phyloP scores from a whole-genome alignment of 2,888 invertebrate species.

The Acleris emargana region DNA sequence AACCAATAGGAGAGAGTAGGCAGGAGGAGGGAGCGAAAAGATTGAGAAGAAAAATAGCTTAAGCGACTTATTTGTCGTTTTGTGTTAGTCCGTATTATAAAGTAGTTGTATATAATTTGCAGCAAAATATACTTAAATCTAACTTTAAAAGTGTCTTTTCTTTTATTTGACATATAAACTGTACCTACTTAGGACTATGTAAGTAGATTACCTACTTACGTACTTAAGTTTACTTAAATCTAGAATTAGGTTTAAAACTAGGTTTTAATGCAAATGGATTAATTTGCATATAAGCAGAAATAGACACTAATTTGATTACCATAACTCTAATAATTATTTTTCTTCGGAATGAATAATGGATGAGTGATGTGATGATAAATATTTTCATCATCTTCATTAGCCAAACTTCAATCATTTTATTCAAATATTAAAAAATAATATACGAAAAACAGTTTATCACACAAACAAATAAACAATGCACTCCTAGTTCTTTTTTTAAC shows the following conservation, averaged over 20 bases:
- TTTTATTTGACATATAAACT: too few species aligned
- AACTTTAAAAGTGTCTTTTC: too few species aligned
- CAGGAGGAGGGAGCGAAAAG: not conserved
- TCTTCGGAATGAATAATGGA: not conserved
- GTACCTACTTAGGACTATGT: too few species aligned
- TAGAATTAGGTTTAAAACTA: not conserved
- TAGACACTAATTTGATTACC: not conserved
- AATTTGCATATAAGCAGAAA: not conserved
- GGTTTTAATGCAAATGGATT: not conserved
- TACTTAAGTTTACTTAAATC: not conserved
- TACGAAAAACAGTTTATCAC: too few species aligned
- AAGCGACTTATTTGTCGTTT: not conserved
- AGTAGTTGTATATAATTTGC: not conserved
- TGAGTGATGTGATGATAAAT: not conserved
- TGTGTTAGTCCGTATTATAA: too few species aligned
- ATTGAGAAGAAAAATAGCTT: not conserved
- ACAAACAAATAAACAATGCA: not conserved
- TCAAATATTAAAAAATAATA: too few species aligned
- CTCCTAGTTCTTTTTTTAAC: not conserved
- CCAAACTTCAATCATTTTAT: too few species aligned
- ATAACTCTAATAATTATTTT: not conserved
- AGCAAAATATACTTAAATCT: too few species aligned
- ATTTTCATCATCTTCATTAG: too few species aligned
- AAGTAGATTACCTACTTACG: too few species aligned
- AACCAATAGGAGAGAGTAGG: slow-evolving; percentile 1